Evolutionary conservation across 2,797 vertebrate genomes (phyloP), one percentile per base, ranked within the genome.

Genomic region (Denticeps clupeoides): DNA sequence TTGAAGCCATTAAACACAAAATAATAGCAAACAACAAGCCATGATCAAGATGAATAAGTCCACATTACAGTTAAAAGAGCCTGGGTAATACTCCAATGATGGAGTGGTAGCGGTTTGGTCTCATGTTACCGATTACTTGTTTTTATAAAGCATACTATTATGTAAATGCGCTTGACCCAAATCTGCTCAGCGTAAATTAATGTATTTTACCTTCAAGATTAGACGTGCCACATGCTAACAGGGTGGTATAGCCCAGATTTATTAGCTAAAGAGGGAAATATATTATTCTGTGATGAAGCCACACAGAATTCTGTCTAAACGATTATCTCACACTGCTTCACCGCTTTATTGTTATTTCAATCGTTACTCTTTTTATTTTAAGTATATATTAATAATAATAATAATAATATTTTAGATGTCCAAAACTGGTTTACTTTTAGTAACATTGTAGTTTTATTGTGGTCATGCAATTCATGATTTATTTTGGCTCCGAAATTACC

Each of bases 141-240:
- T 73, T 77, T 75, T 66, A 82, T 80, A 76, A 82, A 69, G 61
- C 69, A 73, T 58, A 74, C 61, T 54, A 60, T 80, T 83, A 84
- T 83, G 79, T 72, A 81, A 83, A 83, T 82, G 67, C 68, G 51
- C 42, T 47, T 81, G 78, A 82, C 79, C 79, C 63, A 78, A 77
- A 83, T 84, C 67, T 80, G 79, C 75, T 77, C 62, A 8, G 41
- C 58, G 65, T 71, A 79, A 82, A 84, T 82, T 41, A 78, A 85
- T 82, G 79, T 69, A 73, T 77, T 82, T 82, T 81, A 82, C 74
- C 75, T 83, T 77, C 72, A 71, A 64, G 67, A 75, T 68, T 65
- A 68, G 67, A 70, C 56, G 51, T 64, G 60, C 66, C 70, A 73
- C 63, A 45, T 46, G 58, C 64, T 74, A 68, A 69, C 55, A 62